phyloP scores from a whole-genome alignment of 2,888 invertebrate genomes.

The Hirtodrosophila alboralis region DNA sequence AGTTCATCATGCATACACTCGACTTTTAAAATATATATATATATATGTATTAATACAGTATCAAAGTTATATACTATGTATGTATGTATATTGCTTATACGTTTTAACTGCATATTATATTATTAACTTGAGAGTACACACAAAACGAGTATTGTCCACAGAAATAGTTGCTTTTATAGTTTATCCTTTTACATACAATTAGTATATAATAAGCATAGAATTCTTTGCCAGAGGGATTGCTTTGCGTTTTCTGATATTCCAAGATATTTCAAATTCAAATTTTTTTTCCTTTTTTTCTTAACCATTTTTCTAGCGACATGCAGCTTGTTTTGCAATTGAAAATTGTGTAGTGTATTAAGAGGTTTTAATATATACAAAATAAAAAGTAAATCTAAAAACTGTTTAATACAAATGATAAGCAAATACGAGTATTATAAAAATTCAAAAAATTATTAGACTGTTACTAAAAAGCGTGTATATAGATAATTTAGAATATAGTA shows the following conservation, averaged over 20 bases:
- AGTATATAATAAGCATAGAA: slow-evolving; percentile 9
- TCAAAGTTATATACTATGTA: slow-evolving; percentile 13
- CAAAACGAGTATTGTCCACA: slow-evolving; percentile 61
- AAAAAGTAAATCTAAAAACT: slow-evolving; percentile 23
- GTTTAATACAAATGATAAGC: slow-evolving; percentile 6
- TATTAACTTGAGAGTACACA: slow-evolving; percentile 1
- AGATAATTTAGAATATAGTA: slow-evolving; percentile 1
- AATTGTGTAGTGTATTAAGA: slow-evolving; percentile 2
- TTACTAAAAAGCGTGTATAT: slow-evolving; percentile 9
- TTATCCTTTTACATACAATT: slow-evolving; percentile 1
- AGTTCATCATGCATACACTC: slow-evolving; percentile 16
- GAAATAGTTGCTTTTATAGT: slow-evolving; percentile 32
- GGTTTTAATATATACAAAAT: slow-evolving; percentile 29
- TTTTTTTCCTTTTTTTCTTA: too few species aligned
- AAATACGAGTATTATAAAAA: slow-evolving; percentile 5
- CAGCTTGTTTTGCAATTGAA: slow-evolving; percentile 17
- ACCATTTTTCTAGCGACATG: slow-evolving; percentile 31
- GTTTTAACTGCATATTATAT: slow-evolving; percentile 5
- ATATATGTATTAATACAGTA: slow-evolving; percentile 29
- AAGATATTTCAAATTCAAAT: slow-evolving; percentile 12
- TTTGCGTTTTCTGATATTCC: slow-evolving; percentile 5
- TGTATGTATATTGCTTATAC: slow-evolving; percentile 50
- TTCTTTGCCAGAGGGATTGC: slow-evolving; percentile 16
- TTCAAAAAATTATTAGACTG: slow-evolving; percentile 2
- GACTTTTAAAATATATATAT: slow-evolving; percentile 38